Base-by-base conservation (phyloP, 1,140 invertebrate species). In the Eueides isabella region DNA sequence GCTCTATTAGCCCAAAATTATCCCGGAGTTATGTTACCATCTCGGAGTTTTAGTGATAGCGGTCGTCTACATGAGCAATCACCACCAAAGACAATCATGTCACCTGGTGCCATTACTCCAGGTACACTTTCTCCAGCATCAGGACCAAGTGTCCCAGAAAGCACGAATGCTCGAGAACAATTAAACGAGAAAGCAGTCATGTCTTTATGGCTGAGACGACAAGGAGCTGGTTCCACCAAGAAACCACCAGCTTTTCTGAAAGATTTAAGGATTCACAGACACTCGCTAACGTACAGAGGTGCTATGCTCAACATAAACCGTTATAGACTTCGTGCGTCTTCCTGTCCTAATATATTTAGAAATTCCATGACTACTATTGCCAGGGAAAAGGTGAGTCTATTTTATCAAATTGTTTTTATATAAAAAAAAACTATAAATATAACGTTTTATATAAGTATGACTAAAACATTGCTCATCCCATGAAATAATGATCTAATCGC, bases 281-380 rank as follows among this genome's bases (percentile, higher is more conserved):
- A 97, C 78, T 97, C 96, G 48, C 90, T 98, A 26, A 97, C 97
- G 30, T 97, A 98, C 86, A 94, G 97, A 72, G 97, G 97, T 6
- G 97, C 97, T 1, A 97, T 98, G 96, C 91, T 98, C 29, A 97
- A 97, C 82, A 97, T 98, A 75, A 97, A 96, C 77, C 92, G 96
- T 55, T 97, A 97, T 88, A 93, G 96, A 19, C 92, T 98, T 11
- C 93, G 97, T 70, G 97, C 97, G 0, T 97, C 97, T 2, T 98
- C 97, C 19, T 98, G 97, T 81, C 97, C 97, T 1, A 97, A 98
- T 89, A 98, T 98, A 82, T 98, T 97, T 82, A 94, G 96, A 67
- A 98, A 98, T 89, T 97, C 97, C 1, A 97, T 97, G 95, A 96
- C 96, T 1, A 97, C 97, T n/a, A 97, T 97, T 76, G 95, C 96